Evolutionary conservation across 92 coral and sea anemone species (phyloP).

Genomic region (Diadumene lineata): DNA sequence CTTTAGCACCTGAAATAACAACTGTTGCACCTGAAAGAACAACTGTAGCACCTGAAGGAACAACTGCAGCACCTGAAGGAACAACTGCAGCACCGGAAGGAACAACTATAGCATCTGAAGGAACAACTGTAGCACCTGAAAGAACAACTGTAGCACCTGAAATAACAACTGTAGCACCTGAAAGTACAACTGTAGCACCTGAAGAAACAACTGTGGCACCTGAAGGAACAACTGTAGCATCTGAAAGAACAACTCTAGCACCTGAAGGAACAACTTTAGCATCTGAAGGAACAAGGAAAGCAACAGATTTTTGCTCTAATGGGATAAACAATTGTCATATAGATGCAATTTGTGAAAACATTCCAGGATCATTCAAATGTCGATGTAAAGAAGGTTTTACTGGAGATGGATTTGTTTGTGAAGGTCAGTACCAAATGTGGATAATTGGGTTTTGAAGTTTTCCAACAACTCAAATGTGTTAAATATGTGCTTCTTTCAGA

Average conservation of each 20-base stretch:
- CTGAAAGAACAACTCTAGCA: background rate
- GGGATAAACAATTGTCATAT: background rate
- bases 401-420: conserved; percentile 62
- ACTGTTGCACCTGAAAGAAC: background rate
- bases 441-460: background rate
- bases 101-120: background rate
- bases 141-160: background rate
- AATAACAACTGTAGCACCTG: background rate
- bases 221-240: background rate
- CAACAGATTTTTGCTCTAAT: background rate
- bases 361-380: conserved; percentile 56
- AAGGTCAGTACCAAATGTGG: conserved; percentile 37
- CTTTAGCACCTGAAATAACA: background rate
- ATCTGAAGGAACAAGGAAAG: background rate
- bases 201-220: background rate
- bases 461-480: background rate
- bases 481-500: conserved; percentile 1
- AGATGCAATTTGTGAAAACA: conserved; percentile 21
- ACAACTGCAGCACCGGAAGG: background rate
- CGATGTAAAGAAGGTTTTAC: conserved; percentile 60
- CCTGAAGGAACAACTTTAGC: conserved; percentile 10
- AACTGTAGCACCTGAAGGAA: background rate
- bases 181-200: too few species aligned
- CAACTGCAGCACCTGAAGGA: background rate
- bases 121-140: background rate